Conservation (phyloP, 2,797 vertebrate species). For the Staurois parvus region DNA sequence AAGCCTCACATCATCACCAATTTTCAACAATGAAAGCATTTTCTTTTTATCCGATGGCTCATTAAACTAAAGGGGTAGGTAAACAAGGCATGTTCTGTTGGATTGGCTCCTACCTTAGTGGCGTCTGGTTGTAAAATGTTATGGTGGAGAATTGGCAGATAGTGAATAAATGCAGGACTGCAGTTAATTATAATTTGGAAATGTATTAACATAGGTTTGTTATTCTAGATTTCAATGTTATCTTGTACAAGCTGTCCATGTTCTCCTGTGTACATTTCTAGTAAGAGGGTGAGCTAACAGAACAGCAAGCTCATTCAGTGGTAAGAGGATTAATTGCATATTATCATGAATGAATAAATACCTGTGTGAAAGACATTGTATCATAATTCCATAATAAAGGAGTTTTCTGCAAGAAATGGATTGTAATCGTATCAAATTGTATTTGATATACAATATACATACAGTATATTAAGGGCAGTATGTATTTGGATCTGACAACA, state of each 20-base stretch:
- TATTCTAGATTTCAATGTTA: slow-evolving; percentile 34
- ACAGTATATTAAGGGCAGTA: not conserved
- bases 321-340: slow-evolving; percentile 26
- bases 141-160: slow-evolving; percentile 24
- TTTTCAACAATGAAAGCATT: not conserved
- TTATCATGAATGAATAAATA: slow-evolving; percentile 21
- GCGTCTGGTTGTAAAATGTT: slow-evolving; percentile 37
- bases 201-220: slow-evolving; percentile 39
- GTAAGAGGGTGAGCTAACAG: not conserved
- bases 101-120: slow-evolving; percentile 22
- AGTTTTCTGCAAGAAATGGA: not conserved
- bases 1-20: too few relatives aligned
- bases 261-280: slow-evolving; percentile 17
- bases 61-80: not conserved
- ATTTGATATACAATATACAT: too few relatives aligned
- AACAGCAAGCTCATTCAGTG: slow-evolving; percentile 20
- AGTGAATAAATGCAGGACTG: slow-evolving; percentile 18
- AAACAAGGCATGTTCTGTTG: slow-evolving; percentile 15
- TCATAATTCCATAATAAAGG: not conserved
- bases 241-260: slow-evolving; percentile 51
- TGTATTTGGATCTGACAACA: not conserved
- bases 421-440: not conserved
- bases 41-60: not conserved
- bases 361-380: not conserved
- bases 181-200: slow-evolving; percentile 51